Evolutionary conservation across 2,888 invertebrate species (phyloP), one percentile per base, ranked within the genome.

Genomic region (Noctua janthina): DNA sequence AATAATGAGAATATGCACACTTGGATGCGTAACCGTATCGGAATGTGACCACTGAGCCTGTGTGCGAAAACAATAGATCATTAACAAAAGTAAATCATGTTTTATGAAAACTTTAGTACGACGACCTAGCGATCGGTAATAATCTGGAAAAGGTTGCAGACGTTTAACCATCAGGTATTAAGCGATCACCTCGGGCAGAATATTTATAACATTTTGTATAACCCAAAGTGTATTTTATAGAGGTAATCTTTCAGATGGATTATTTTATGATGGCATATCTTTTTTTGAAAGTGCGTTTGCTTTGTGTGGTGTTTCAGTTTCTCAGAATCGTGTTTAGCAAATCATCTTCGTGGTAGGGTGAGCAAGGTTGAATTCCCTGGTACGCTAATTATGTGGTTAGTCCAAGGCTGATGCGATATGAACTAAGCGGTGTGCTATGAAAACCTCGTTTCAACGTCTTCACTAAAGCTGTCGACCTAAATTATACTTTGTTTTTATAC

Each of bases 81-180:
- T 88, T 79, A 86, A 78, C 72, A 78, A 76, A 79, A 84, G 77
- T 83, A 86, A 85, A 84, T 78, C 77, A 87, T 62, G 79, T 82
- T 81, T 81, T 87, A 76, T 79, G 77, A 83, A 78, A 87, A 76
- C 72, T 43, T 79, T 75, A 80, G 85, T 87, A 78, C 90, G 86
- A 80, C 86, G 89, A 88, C 89, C 89, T 83, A 80, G 80, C 81
- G 83, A 90, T 88, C 82, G 86, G 89, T 89, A 86, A 88, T 91
- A 91, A 92, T 92, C 92, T 92, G 90, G 78, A 85, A 90, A 91
- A 92, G 92, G 92, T 92, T 92, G 90, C 89, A 93, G 92, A 91
- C 92, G 91, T 93, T 93, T 93, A 92, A 91, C 83, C 90, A 90
- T 90, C 91, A 91, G 90, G 90, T 90, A 91, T 89, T 90, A 92